phyloP scores from a whole-genome alignment of 2,113 vertebrate genomes.

The Alces alces region DNA sequence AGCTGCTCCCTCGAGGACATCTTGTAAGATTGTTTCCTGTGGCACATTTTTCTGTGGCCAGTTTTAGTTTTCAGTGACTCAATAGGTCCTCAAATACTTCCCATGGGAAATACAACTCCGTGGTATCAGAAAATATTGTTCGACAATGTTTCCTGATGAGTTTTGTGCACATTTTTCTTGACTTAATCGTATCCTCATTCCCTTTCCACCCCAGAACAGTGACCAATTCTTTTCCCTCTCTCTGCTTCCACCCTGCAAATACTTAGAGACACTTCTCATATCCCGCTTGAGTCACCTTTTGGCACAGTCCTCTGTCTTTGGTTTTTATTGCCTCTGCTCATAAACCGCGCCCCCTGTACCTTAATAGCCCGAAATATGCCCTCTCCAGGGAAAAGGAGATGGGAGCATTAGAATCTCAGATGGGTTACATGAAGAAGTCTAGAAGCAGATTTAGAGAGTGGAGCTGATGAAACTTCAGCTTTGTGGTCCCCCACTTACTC shows the following conservation, averaged over 20 bases:
- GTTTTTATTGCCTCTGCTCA: constrained; percentile 65
- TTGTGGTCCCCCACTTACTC: not conserved
- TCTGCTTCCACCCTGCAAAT: constrained; percentile 55
- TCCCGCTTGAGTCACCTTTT: constrained; percentile 67
- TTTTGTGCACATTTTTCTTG: constrained; percentile 49
- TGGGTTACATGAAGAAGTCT: not conserved
- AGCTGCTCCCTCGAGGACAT: not conserved
- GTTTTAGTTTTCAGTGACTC: constrained; percentile 54
- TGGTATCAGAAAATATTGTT: constrained; percentile 27
- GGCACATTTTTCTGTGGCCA: constrained; percentile 14
- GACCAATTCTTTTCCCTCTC: constrained; percentile 52
- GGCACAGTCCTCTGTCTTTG: constrained; percentile 32
- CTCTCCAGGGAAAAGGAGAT: constrained; percentile 29
- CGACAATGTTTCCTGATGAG: constrained; percentile 37
- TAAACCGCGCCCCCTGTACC: constrained; percentile 45
- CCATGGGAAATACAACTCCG: constrained; percentile 32
- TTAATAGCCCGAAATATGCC: constrained; percentile 33
- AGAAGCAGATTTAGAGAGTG: not conserved
- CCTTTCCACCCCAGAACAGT: constrained; percentile 34
- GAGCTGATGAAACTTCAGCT: not conserved
- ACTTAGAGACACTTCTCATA: constrained; percentile 61
- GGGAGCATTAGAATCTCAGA: not conserved
- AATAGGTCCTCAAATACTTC: constrained; percentile 42
- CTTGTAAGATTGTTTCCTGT: constrained; percentile 30
- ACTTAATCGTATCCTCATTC: constrained; percentile 35